These are phyloP conservation scores for Philereme transversata DNA, from an alignment of 2,888 invertebrate genomes.

Conservation along the genomic window DNA sequence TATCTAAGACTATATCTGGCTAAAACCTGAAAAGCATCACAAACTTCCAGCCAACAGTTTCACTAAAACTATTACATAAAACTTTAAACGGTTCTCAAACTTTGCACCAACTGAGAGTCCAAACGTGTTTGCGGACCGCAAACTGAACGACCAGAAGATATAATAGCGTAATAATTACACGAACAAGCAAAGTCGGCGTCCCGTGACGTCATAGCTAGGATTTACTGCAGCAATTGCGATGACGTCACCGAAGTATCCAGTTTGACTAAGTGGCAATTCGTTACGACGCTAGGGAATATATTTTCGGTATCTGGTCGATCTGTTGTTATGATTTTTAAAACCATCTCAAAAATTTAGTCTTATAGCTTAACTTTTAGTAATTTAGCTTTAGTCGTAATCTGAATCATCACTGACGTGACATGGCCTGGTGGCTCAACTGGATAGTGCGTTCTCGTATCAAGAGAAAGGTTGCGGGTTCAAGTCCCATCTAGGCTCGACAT, in stretches of 20 bases:
- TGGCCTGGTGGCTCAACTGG: too few species aligned
- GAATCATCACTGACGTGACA: too few species aligned
- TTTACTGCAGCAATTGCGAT: slow-evolving; percentile 53
- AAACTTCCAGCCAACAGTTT: not conserved
- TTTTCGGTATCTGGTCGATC: not conserved
- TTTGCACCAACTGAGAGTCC: slow-evolving; percentile 13
- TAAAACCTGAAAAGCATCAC: not conserved
- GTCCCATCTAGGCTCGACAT: too few species aligned
- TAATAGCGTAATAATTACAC: slow-evolving; percentile 35
- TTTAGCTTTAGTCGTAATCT: too few species aligned
- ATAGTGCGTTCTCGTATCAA: too few species aligned
- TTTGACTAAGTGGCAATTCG: slow-evolving; percentile 3
- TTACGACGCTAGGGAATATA: not conserved
- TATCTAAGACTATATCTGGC: too few species aligned
- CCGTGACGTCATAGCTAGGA: slow-evolving; percentile 39
- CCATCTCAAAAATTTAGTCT: too few species aligned
- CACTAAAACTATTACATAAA: slow-evolving; percentile 18
- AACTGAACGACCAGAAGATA: slow-evolving; percentile 22
- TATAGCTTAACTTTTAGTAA: too few species aligned
- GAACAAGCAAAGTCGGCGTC: slow-evolving; percentile 26
- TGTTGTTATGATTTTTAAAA: too few species aligned
- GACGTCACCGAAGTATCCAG: slow-evolving; percentile 46
- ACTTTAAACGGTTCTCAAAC: slow-evolving; percentile 22
- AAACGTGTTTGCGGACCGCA: slow-evolving; percentile 25
- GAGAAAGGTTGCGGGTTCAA: too few species aligned